These are phyloP conservation scores for Momotus momota DNA, from an alignment of 2,797 vertebrate species.

Conservation along the genomic window DNA sequence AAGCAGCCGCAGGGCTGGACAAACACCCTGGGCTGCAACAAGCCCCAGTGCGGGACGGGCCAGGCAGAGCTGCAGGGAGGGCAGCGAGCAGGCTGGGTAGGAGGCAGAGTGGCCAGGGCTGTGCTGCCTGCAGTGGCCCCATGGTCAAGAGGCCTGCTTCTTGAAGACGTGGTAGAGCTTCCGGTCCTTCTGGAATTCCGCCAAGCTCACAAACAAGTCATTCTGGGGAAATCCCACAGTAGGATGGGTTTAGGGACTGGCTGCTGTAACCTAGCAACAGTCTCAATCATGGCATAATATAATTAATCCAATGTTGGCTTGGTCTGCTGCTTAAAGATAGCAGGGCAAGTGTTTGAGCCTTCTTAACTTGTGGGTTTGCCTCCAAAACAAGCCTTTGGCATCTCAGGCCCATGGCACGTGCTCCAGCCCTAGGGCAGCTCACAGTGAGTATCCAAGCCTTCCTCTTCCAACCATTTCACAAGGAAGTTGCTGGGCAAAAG, in stretches of 20 bases:
- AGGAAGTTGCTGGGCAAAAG: neutral
- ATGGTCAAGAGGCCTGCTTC: neutral
- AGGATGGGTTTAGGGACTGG: neutral
- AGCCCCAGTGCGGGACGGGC: neutral
- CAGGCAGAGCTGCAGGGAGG: neutral
- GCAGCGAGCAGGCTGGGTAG: neutral
- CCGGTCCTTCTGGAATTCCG: neutral
- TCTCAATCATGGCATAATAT: neutral
- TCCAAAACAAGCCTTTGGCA: neutral
- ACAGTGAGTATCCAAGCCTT: neutral
- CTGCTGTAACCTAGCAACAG: conserved; percentile 56
- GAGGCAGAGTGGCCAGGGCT: neutral
- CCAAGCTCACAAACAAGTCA: neutral
- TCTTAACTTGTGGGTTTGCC: neutral
- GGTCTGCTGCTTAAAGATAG: neutral
- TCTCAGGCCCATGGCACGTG: rapidly evolving
- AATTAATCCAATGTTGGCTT: neutral
- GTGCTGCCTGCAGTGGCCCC: neutral
- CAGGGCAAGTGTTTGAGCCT: neutral
- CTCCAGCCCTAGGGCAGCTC: neutral
- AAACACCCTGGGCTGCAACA: neutral
- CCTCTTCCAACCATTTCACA: rapidly evolving
- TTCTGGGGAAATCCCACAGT: neutral
- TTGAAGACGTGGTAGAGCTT: rapidly evolving
- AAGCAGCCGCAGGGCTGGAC: rapidly evolving